phyloP scores from a whole-genome alignment of 2,113 vertebrate species.

The Phalacrocorax brasilianus region DNA sequence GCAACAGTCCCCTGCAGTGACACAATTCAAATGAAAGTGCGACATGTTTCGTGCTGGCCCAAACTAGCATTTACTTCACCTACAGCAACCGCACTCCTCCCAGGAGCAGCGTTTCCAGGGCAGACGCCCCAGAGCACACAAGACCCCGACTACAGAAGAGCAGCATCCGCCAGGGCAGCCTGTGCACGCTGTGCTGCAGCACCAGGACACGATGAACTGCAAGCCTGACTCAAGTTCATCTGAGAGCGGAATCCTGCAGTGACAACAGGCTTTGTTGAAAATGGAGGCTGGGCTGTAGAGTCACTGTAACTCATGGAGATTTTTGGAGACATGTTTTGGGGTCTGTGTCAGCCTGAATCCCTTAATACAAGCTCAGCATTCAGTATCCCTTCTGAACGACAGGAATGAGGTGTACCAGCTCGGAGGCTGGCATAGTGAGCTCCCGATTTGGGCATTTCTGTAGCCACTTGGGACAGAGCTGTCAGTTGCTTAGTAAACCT shows the following conservation, averaged over 20 bases:
- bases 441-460: not conserved
- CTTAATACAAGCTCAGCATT: accelerated
- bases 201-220: accelerated
- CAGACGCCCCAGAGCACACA: accelerated
- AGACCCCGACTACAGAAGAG: accelerated
- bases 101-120: not conserved
- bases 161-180: accelerated
- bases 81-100: not conserved
- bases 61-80: not conserved
- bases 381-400: not conserved
- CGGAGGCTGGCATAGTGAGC: accelerated
- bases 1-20: constrained; percentile 30
- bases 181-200: not conserved
- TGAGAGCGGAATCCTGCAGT: not conserved
- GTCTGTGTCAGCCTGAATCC: not conserved
- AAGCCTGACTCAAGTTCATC: not conserved
- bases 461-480: not conserved
- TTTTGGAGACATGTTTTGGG: not conserved
- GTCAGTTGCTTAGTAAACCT: not conserved
- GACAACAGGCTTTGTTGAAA: not conserved
- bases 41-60: not conserved
- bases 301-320: accelerated
- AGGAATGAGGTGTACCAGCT: not conserved
- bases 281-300: not conserved
- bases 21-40: not conserved